A percentile compares a stretch with the other conserved stretches of the same genome.
Conservation (phyloP, 2,888 invertebrate genomes). For the Euclidia mi region DNA sequence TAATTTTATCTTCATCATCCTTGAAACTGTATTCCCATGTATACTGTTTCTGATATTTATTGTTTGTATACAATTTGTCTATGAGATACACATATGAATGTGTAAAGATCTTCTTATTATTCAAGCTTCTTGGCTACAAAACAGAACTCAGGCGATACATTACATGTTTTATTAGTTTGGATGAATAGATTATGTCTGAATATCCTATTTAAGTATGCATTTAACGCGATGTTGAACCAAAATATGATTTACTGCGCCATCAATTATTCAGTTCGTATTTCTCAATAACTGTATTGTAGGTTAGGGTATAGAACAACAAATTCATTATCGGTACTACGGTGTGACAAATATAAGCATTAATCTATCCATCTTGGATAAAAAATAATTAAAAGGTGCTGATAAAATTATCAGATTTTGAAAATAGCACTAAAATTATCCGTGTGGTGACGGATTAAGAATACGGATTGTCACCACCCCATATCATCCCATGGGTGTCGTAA, state of each 20-base stretch:
- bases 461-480: no score
- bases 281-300: background rate
- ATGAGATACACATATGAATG: background rate
- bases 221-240: background rate
- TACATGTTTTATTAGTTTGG: background rate
- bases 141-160: background rate
- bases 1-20: no score
- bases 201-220: background rate
- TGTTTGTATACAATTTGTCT: background rate
- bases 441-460: no score
- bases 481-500: no score
- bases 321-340: no score
- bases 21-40: no score
- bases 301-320: background rate
- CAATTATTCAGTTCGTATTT: background rate
- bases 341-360: no score
- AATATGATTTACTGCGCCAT: constrained; percentile 1
- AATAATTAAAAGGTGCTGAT: no score
- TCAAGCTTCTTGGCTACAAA: background rate
- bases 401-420: no score
- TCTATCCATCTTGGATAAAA: no score
- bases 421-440: no score
- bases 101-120: background rate
- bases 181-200: background rate
- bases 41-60: background rate